These are phyloP conservation scores for Xylota sylvarum DNA, from an alignment of 2,888 invertebrate species.

Conservation along the genomic window DNA sequence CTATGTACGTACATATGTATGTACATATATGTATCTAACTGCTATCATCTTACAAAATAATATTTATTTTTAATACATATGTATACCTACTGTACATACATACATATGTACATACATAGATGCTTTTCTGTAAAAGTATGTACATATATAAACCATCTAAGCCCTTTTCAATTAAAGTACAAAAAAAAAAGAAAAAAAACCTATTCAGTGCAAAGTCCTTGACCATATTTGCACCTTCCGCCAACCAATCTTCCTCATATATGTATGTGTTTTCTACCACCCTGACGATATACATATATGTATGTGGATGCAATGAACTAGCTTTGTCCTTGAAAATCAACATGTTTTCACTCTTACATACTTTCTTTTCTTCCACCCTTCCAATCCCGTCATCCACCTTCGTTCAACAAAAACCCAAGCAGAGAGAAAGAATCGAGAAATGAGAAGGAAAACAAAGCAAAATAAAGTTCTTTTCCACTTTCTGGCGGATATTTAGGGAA, in stretches of 20 bases:
- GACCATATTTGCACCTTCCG: conserved; percentile 55
- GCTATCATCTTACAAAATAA: too few species aligned
- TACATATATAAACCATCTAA: neutral
- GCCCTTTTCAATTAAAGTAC: conserved; percentile 17
- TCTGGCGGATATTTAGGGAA: conserved; percentile 34
- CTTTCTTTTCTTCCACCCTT: conserved; percentile 31
- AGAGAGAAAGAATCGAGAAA: conserved; percentile 50
- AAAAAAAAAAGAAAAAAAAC: conserved; percentile 76
- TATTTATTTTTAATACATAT: too few species aligned
- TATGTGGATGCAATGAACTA: conserved; percentile 14
- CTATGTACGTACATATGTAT: too few species aligned
- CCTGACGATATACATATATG: neutral
- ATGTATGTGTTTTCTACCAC: conserved; percentile 11
- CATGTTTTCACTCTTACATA: conserved; percentile 60
- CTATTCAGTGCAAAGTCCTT: conserved; percentile 79
- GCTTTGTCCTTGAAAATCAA: conserved; percentile 64
- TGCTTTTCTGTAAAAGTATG: too few species aligned
- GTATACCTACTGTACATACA: too few species aligned
- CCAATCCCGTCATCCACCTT: neutral
- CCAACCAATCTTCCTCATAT: conserved; percentile 27
- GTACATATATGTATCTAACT: too few species aligned
- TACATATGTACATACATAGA: too few species aligned
- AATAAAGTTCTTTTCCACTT: conserved; percentile 26
- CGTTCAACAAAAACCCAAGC: conserved; percentile 13
- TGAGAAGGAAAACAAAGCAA: conserved; percentile 41